Evolutionary conservation across 1,140 invertebrate species (phyloP).

Genomic region (Drosophila sulfurigaster): DNA sequence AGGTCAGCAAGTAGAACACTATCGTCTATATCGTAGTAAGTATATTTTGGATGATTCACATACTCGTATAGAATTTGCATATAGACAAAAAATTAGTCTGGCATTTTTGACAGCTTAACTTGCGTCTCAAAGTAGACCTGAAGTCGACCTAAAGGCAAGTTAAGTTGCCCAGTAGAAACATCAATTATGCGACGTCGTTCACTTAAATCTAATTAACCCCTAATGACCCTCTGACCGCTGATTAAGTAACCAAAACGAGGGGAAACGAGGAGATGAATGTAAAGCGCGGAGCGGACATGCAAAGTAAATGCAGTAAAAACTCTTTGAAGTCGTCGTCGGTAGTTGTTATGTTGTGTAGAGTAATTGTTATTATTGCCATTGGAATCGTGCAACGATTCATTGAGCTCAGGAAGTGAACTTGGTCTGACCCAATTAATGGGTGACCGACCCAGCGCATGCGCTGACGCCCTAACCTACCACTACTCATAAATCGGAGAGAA

Average conservation of each 20-base stretch:
- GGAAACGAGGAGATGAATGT: background rate
- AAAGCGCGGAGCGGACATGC: conserved; percentile 59
- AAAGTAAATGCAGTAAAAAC: conserved; percentile 54
- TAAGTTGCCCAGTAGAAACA: conserved; percentile 58
- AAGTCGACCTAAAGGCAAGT: conserved; percentile 32
- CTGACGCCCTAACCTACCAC: conserved; percentile 73
- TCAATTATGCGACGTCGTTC: conserved; percentile 74
- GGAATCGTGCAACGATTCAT: conserved; percentile 46
- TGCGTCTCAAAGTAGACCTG: conserved; percentile 26
- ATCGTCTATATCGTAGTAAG: conserved; percentile 12
- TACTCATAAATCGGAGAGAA: background rate
- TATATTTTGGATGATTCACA: conserved; percentile 13
- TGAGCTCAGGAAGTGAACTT: conserved; percentile 69
- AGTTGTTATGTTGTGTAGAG: background rate
- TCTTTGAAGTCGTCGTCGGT: conserved; percentile 60
- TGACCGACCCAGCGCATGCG: conserved; percentile 49
- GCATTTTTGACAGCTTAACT: conserved; percentile 31
- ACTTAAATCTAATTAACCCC: conserved; percentile 83
- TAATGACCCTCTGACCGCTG: conserved; percentile 75
- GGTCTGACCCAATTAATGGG: conserved; percentile 53
- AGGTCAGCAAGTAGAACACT: conserved; percentile 5
- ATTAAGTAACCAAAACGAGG: conserved; percentile 56
- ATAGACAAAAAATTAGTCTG: conserved; percentile 16
- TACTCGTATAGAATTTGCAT: conserved; percentile 69
- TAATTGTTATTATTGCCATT: conserved; percentile 57